Base-by-base conservation (phyloP, 2,113 vertebrate species). In the Rhinolophus ferrumequinum region DNA sequence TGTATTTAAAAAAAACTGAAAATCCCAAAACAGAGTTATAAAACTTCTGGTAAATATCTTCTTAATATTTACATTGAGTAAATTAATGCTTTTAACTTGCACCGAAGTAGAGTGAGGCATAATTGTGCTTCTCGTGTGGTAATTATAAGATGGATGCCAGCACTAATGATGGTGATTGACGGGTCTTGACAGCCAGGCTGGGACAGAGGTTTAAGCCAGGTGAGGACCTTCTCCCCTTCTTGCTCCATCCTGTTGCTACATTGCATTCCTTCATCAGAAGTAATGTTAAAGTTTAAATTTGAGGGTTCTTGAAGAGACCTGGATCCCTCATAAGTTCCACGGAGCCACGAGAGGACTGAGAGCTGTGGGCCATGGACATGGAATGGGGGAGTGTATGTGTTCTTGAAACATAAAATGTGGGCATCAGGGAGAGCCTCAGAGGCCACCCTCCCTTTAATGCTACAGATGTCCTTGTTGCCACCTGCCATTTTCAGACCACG, bases 251-350 rank as follows among this genome's bases (percentile, higher is more conserved):
- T 38, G 70, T 30, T 19, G 22, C 26, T 0, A 2, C 0, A 2
- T 7, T 16, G 1, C 56, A 8, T 60, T 21, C 33, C 62, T 41
- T 62, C 24, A 2, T 12, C 12, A 26, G 62, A 77, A 60, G 66
- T 8, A 22, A 41, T 1, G 8, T 14, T 33, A 0, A 22, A 6
- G 18, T 44, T 75, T 19, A 24, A 44, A 21, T 4, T 10, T 35
- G 72, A 88, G 72, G 11, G 14, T 41, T 60, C 44, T 22, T 30
- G 58, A 80, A 12, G 18, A 60, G 22, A 56, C 41, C 9, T 0
- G 24, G 9, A 35, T 38, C n/a, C 12, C 26, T 35, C 0, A 0
- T 3, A 2, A 30, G 24, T 24, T 12, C 52, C 54, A 1, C 0
- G 0, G 50, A 41, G 2, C 56, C 28, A 14, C 5, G 54, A 4